phyloP scores from a whole-genome alignment of 2,888 invertebrate species.

The Pocota personata region DNA sequence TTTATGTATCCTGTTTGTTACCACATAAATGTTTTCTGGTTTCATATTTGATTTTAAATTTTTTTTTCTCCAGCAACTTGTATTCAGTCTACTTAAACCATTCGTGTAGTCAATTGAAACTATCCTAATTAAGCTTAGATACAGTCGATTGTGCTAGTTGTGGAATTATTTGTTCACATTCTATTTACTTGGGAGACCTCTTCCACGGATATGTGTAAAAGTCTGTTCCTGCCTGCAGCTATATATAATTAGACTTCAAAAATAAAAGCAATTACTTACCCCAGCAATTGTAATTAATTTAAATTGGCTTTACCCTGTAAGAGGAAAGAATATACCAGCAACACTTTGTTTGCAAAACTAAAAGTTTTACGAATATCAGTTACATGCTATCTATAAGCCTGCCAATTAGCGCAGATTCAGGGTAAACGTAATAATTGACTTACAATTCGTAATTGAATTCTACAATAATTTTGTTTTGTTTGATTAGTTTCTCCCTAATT shows the following conservation, averaged over 20 bases:
- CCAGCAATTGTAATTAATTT: conserved; percentile 15
- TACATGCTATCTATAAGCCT: background rate
- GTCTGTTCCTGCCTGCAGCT: background rate
- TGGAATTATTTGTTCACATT: no score
- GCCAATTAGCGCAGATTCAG: conserved; percentile 2
- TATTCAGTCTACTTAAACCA: no score
- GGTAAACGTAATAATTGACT: background rate
- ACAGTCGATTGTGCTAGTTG: no score
- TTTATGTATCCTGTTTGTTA: no score
- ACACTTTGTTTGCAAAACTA: conserved; percentile 15
- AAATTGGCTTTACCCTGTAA: conserved; percentile 13
- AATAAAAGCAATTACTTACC: conserved; percentile 17
- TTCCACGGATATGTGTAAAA: background rate
- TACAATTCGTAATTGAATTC: background rate
- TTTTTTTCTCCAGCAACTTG: no score
- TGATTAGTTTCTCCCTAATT: background rate
- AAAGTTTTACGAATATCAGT: conserved; percentile 29
- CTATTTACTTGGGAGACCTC: background rate
- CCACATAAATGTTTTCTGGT: no score
- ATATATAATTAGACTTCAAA: conserved; percentile 4
- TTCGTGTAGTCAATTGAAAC: no score
- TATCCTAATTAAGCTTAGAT: no score
- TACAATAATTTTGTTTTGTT: background rate
- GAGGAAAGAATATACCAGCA: background rate
- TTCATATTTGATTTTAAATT: no score